A percentile compares a stretch with the other conserved stretches of the same genome.
phyloP scores from a whole-genome alignment of 2,888 invertebrate species.

The Cantharis rufa region DNA sequence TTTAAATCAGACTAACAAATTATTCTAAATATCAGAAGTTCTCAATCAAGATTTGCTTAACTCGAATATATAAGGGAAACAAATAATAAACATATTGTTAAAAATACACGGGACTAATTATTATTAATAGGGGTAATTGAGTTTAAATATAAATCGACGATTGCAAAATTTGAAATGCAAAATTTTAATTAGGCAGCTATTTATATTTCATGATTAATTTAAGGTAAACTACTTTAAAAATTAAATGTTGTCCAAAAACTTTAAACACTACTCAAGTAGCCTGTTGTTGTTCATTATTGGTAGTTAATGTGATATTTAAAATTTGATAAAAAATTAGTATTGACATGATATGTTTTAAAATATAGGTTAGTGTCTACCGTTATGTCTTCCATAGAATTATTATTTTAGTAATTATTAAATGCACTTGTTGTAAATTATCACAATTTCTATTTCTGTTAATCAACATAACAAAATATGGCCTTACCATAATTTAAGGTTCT shows the following conservation, averaged over 20 bases:
- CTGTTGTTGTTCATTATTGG: background rate
- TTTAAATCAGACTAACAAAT: background rate
- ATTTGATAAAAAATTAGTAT: background rate
- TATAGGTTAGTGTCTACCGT: background rate
- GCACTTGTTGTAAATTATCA: background rate
- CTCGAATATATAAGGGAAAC: background rate
- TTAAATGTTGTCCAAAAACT: background rate
- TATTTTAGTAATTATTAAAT: background rate
- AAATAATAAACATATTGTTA: too few relatives aligned
- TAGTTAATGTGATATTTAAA: background rate
- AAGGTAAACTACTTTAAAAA: background rate
- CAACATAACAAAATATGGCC: background rate
- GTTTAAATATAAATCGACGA: background rate
- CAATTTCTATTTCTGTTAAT: background rate
- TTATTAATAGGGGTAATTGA: too few relatives aligned
- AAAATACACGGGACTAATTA: background rate
- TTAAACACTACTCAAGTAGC: background rate
- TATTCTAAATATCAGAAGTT: background rate
- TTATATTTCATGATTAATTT: background rate
- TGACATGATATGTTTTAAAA: background rate
- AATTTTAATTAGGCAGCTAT: background rate
- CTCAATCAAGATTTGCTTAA: background rate
- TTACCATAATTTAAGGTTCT: background rate
- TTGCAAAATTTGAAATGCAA: background rate
- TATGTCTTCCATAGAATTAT: background rate